Conservation (phyloP, 2,888 invertebrate species). For the Mimachlamys varia region DNA sequence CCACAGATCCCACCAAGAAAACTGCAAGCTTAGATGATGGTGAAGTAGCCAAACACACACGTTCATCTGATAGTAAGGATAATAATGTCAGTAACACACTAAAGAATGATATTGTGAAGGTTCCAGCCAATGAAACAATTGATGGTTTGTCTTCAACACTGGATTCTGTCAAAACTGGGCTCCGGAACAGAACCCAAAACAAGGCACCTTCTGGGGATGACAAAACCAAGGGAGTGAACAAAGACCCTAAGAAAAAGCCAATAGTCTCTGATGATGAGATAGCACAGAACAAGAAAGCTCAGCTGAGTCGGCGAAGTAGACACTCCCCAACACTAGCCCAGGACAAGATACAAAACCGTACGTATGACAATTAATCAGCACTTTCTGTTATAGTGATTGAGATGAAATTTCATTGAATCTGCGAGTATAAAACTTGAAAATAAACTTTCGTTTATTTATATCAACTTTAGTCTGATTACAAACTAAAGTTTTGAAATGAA, state of each 20-base stretch:
- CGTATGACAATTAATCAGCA: background rate
- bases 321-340: conserved; percentile 56
- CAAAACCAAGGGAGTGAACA: background rate
- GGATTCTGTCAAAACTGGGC: conserved; percentile 60
- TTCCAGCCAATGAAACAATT: conserved; percentile 35
- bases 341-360: background rate
- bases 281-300: conserved; percentile 37
- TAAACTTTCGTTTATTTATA: too few relatives aligned
- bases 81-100: background rate
- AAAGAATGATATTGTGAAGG: conserved; percentile 36
- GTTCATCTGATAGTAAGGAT: conserved; percentile 7
- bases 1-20: conserved; percentile 22
- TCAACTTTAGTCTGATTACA: too few relatives aligned
- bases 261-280: background rate
- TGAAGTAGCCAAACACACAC: conserved; percentile 4
- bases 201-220: conserved; percentile 28
- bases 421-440: too few relatives aligned
- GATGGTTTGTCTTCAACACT: conserved; percentile 50
- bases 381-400: too few relatives aligned
- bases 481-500: too few relatives aligned
- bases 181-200: conserved; percentile 56
- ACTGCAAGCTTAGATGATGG: background rate
- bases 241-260: conserved; percentile 9
- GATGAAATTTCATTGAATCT: too few relatives aligned
- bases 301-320: conserved; percentile 55